Percentiles rank a stretch among this genome's conserved stretches.
phyloP scores from a whole-genome alignment of 2,888 invertebrate genomes.

The Trissolcus brochymenae region DNA sequence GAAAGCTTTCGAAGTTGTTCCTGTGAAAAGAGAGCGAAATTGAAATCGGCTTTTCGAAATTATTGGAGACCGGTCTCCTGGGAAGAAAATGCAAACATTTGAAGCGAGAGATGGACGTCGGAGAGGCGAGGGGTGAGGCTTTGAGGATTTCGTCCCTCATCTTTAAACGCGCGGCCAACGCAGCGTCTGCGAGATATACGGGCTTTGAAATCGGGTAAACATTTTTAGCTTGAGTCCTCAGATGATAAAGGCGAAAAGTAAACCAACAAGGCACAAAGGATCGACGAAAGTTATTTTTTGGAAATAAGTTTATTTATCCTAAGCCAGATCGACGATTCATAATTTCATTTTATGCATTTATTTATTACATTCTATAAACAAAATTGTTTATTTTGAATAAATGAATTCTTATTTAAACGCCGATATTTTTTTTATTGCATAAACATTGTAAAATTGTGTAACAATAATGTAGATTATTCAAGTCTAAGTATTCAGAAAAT shows the following conservation, averaged over 20 bases:
- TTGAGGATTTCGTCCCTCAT: conserved; percentile 67
- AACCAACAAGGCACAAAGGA: conserved; percentile 26
- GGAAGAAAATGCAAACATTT: conserved; percentile 73
- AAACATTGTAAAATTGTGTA: no score
- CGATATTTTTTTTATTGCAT: no score
- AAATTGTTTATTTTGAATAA: not conserved
- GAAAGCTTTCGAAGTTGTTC: conserved; percentile 67
- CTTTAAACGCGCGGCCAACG: conserved; percentile 61
- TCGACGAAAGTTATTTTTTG: conserved; percentile 22
- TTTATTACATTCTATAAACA: not conserved
- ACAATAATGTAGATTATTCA: no score
- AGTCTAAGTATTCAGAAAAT: no score
- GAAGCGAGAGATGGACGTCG: conserved; percentile 41
- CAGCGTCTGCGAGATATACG: conserved; percentile 61
- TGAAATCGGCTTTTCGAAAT: conserved; percentile 76
- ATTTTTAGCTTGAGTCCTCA: conserved; percentile 59
- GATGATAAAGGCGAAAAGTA: conserved; percentile 42
- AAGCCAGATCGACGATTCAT: conserved; percentile 32
- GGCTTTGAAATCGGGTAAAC: conserved; percentile 65
- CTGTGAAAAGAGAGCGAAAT: conserved; percentile 71
- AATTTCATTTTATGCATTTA: not conserved
- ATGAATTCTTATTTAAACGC: no score
- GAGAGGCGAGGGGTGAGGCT: conserved; percentile 49
- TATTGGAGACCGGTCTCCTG: conserved; percentile 66
- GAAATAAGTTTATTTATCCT: conserved; percentile 8